Evolutionary conservation across 2,797 vertebrate genomes (phyloP).

Genomic region (Triplophysa yarkandensis): DNA sequence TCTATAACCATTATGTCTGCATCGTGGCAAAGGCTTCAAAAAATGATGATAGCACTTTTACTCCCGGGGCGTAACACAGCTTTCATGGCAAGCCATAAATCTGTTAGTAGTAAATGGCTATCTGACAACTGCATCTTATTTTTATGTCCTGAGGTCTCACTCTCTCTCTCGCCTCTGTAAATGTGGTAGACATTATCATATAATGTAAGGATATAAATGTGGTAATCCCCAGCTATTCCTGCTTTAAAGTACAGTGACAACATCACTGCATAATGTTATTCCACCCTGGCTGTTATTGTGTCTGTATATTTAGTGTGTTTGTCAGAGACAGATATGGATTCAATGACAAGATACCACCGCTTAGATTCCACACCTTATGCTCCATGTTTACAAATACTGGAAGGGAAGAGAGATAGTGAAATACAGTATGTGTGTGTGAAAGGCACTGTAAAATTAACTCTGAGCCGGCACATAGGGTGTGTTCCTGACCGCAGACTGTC

Average conservation of each 20-base stretch:
- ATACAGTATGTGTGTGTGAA: conserved; percentile 1
- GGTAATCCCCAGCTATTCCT: conserved; percentile 21
- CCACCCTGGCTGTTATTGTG: background rate
- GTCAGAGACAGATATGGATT: conserved; percentile 10
- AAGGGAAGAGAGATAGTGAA: conserved; percentile 6
- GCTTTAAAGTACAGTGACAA: background rate
- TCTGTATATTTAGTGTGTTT: conserved; percentile 12
- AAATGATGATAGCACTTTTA: conserved; percentile 13
- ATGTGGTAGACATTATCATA: conserved; percentile 11
- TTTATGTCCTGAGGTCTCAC: background rate
- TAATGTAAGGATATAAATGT: conserved; percentile 14
- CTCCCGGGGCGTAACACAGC: background rate
- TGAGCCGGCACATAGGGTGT: conserved; percentile 31
- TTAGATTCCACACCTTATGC: conserved; percentile 22
- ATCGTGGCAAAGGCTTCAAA: background rate
- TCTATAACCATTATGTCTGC: background rate
- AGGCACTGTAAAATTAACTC: conserved; percentile 29
- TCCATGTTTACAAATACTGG: conserved; percentile 31
- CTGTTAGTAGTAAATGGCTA: conserved; percentile 20
- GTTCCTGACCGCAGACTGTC: conserved; percentile 44
- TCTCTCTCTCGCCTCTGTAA: conserved; percentile 3
- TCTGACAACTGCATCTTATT: conserved; percentile 29
- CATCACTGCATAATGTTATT: background rate
- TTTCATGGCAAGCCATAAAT: conserved; percentile 29
- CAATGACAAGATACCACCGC: background rate